Evolutionary conservation across 1,140 invertebrate species (phyloP).

Genomic region (Brachionus koreanus): DNA sequence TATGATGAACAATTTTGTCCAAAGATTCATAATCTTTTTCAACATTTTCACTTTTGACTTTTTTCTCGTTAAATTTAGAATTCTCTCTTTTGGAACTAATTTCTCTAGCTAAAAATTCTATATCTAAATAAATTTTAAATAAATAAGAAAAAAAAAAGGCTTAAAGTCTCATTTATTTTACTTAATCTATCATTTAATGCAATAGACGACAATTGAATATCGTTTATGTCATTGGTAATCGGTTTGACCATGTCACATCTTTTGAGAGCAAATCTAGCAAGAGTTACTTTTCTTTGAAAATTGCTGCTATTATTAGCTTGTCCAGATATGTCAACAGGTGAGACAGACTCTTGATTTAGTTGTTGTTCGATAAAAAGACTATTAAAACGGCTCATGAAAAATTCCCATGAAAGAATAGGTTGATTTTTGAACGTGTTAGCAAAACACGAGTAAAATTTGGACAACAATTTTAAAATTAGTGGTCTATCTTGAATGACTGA

Average conservation of each 20-base stretch:
- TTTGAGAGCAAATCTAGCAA: slow-evolving; percentile 8
- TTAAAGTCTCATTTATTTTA: slow-evolving; percentile 49
- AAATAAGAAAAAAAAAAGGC: background rate
- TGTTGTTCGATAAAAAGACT: slow-evolving; percentile 90
- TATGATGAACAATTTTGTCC: slow-evolving; percentile 89
- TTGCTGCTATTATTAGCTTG: background rate
- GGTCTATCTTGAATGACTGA: slow-evolving; percentile 89
- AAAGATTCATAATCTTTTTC: slow-evolving; percentile 80
- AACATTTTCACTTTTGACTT: slow-evolving; percentile 60
- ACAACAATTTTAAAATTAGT: slow-evolving; percentile 83
- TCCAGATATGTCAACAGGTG: slow-evolving; percentile 19
- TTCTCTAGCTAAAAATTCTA: background rate
- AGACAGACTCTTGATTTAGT: slow-evolving; percentile 60
- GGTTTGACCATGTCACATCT: slow-evolving; percentile 5
- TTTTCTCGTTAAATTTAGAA: slow-evolving; percentile 60
- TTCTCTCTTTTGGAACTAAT: slow-evolving; percentile 52
- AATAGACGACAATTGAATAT: slow-evolving; percentile 59
- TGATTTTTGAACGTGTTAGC: slow-evolving; percentile 67
- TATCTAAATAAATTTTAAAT: background rate
- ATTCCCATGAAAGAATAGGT: slow-evolving; percentile 89
- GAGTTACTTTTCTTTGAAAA: slow-evolving; percentile 10
- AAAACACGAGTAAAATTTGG: slow-evolving; percentile 86
- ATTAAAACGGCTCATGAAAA: slow-evolving; percentile 95
- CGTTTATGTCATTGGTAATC: slow-evolving; percentile 67
- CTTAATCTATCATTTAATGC: background rate